Evolutionary conservation across 2,113 vertebrate species (phyloP), one percentile per base, ranked within the genome.

Genomic region (Dryoscopus gambensis): DNA sequence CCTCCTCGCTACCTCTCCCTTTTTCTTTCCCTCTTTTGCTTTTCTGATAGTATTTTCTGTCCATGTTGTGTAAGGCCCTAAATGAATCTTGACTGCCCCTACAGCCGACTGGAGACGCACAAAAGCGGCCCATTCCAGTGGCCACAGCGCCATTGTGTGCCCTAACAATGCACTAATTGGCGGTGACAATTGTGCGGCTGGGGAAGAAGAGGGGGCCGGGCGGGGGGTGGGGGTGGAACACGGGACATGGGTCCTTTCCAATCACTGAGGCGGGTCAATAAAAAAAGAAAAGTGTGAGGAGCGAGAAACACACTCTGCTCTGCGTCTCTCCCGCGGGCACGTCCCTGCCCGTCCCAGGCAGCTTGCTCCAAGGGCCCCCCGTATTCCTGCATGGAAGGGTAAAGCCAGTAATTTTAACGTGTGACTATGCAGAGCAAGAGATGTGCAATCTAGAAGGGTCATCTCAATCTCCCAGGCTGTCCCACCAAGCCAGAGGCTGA

Each of bases 81-180:
- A 99, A 99, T 99, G 98, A 99, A 98, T 99, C 98, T 98, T 99
- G 99, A 99, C 99, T 99, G 98, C 98, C 98, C 98, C 98, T 98
- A 98, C 97, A 97, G 99, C 98, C 98, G 98, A 98, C 97, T 99
- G 99, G 98, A 99, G 98, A 98, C 97, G 98, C 98, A 99, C 98
- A 99, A 99, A 99, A 95, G 98, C 98, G 40, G 88, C 97, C 97
- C 96, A 90, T 98, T 98, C 98, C 98, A 97, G 98, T 97, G 98
- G 98, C 98, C 99, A 98, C 98, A 98, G 98, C 98, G 97, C 98
- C 98, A 99, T 99, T 99, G 99, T 99, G 98, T 97, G 90, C 91
- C 97, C 98, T 94, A 97, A 99, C 98, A 99, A 99, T 98, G 98
- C 98, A 98, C 99, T 99, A 99, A 99, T 99, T 99, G 99, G 98